phyloP scores from a whole-genome alignment of 2,113 vertebrate species.

The Cyprinodon tularosa region DNA sequence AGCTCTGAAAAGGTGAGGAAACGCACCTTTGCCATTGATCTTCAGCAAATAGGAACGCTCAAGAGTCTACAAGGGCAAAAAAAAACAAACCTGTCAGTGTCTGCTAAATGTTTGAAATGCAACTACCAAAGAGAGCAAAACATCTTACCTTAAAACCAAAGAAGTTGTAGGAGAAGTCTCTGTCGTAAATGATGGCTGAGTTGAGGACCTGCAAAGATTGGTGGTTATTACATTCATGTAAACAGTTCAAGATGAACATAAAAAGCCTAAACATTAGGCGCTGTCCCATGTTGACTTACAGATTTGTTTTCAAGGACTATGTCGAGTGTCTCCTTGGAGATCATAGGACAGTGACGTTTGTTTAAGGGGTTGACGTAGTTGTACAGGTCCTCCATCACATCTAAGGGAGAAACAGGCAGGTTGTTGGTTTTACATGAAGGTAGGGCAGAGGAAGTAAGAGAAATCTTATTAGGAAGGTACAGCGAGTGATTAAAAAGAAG shows the following conservation, averaged over 20 bases:
- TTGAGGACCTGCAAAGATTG: conserved; percentile 85
- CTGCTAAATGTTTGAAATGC: not conserved
- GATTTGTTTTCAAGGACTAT: conserved; percentile 91
- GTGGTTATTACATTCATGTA: not conserved
- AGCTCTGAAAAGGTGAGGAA: not conserved
- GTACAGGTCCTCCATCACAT: conserved; percentile 97
- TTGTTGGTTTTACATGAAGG: not conserved
- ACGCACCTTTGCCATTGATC: conserved; percentile 93
- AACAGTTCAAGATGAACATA: not conserved
- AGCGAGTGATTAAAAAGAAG: too few relatives aligned
- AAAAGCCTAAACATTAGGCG: not conserved
- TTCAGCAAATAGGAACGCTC: conserved; percentile 95
- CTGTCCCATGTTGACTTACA: conserved; percentile 74
- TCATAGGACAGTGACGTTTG: conserved; percentile 90
- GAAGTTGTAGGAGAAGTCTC: conserved; percentile 98
- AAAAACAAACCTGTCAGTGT: not conserved
- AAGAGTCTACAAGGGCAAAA: conserved; percentile 82
- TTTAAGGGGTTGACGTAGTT: conserved; percentile 92
- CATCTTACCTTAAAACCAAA: conserved; percentile 94
- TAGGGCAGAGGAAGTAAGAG: not conserved
- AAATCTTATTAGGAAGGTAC: not conserved
- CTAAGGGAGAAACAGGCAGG: conserved; percentile 61
- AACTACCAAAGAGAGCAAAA: not conserved
- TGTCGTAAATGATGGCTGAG: conserved; percentile 94
- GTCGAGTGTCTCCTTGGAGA: conserved; percentile 89